phyloP scores from a whole-genome alignment of 2,888 invertebrate species.

The Unio pictorum region DNA sequence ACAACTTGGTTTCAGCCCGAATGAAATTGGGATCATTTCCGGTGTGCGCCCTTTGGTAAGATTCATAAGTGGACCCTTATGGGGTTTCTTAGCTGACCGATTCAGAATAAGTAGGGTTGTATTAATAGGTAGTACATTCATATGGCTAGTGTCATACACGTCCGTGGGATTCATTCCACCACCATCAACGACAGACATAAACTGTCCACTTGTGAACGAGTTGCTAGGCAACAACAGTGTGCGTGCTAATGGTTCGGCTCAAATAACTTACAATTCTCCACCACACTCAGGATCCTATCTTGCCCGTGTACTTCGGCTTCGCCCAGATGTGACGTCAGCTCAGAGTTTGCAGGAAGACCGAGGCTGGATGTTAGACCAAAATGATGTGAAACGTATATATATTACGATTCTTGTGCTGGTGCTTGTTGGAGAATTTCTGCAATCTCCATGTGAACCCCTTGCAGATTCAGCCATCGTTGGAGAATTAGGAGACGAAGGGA shows the following conservation, averaged over 20 bases:
- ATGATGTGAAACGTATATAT: slow-evolving; percentile 6
- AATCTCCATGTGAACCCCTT: slow-evolving; percentile 39
- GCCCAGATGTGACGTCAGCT: not conserved
- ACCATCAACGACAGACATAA: slow-evolving; percentile 15
- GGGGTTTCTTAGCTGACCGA: slow-evolving; percentile 40
- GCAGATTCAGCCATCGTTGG: slow-evolving; percentile 44
- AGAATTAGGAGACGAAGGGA: slow-evolving; percentile 27
- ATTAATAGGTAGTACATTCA: slow-evolving; percentile 30
- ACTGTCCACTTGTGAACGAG: slow-evolving; percentile 25
- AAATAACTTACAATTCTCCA: not conserved
- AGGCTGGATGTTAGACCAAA: slow-evolving; percentile 16
- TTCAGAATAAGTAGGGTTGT: slow-evolving; percentile 35
- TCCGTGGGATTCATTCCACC: slow-evolving; percentile 39
- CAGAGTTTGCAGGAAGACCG: slow-evolving; percentile 11
- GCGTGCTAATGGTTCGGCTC: too few species aligned
- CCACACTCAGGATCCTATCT: not conserved
- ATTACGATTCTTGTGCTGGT: slow-evolving; percentile 29
- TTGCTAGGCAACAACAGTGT: slow-evolving; percentile 4
- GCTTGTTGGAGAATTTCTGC: slow-evolving; percentile 38
- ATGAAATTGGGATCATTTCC: not conserved
- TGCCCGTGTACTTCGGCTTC: slow-evolving; percentile 5
- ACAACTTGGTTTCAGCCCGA: slow-evolving; percentile 44
- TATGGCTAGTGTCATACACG: slow-evolving; percentile 37
- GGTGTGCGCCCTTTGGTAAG: slow-evolving; percentile 12
- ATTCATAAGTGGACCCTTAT: slow-evolving; percentile 37